Percentiles rank a stretch among this genome's conserved stretches.
phyloP scores from a whole-genome alignment of 2,888 invertebrate genomes.

The Mesorhabditis sp. region DNA sequence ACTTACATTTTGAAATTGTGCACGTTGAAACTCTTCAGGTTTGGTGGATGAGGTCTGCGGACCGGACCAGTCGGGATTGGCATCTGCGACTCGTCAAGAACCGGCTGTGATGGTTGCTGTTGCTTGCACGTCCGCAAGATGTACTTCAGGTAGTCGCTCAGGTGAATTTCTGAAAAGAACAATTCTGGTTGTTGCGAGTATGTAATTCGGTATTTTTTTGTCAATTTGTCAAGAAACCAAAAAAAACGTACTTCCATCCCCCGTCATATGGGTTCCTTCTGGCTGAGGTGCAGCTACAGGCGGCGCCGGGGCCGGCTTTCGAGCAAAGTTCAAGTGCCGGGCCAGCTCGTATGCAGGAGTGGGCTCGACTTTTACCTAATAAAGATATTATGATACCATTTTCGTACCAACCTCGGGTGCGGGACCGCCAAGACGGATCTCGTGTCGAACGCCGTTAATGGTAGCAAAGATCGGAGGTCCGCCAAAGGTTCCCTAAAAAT shows the following conservation, averaged over 20 bases:
- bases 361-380: conserved; percentile 71
- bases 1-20: conserved; percentile 33
- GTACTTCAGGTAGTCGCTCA: conserved; percentile 11
- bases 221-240: too few relatives aligned
- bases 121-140: conserved; percentile 20
- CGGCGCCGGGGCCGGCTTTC: conserved; percentile 12
- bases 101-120: conserved; percentile 11
- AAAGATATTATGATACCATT: background rate
- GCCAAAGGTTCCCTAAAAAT: conserved; percentile 10
- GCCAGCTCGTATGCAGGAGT: conserved; percentile 72
- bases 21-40: conserved; percentile 56
- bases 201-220: background rate
- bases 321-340: conserved; percentile 31
- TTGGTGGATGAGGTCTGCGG: conserved; percentile 58
- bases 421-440: conserved; percentile 80
- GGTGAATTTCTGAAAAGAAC: conserved; percentile 11
- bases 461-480: conserved; percentile 79
- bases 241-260: background rate
- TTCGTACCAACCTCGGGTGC: conserved; percentile 77
- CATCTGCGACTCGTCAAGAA: conserved; percentile 7
- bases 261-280: conserved; percentile 12
- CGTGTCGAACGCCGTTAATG: conserved; percentile 74
- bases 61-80: background rate
- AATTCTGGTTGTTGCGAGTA: conserved; percentile 12
- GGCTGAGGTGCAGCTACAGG: background rate